Evolutionary conservation across 2,797 vertebrate genomes (phyloP).

Genomic region (Danio choprae): DNA sequence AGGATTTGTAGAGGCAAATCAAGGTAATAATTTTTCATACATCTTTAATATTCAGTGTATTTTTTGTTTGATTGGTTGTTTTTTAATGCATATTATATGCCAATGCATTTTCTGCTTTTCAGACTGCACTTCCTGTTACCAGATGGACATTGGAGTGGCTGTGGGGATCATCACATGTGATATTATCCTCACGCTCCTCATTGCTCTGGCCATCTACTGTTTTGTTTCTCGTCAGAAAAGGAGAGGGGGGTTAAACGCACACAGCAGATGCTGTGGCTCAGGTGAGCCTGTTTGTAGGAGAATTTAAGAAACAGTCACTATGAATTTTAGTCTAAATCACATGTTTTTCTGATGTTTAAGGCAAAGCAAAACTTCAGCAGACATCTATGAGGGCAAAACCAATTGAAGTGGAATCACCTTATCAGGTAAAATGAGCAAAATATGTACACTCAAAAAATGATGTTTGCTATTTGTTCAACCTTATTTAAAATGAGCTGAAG

Average conservation of each 20-base stretch:
- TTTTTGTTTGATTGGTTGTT: background rate
- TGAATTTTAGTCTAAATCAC: background rate
- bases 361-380: conserved; percentile 65
- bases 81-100: background rate
- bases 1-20: conserved; percentile 70
- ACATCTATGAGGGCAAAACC: conserved; percentile 67
- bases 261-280: conserved; percentile 63
- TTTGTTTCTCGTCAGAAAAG: conserved; percentile 67
- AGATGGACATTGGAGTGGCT: conserved; percentile 70
- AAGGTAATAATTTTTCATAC: conserved; percentile 64
- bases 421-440: conserved; percentile 73
- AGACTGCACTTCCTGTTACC: conserved; percentile 75
- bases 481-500: too few species aligned
- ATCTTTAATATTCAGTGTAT: background rate
- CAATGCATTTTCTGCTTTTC: conserved; percentile 23
- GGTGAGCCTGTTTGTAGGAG: conserved; percentile 36
- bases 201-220: conserved; percentile 75
- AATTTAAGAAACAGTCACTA: background rate
- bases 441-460: background rate
- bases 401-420: conserved; percentile 78
- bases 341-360: conserved; percentile 51
- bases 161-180: conserved; percentile 77
- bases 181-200: conserved; percentile 78
- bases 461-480: too few species aligned
- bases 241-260: conserved; percentile 42